A percentile compares a stretch with the other conserved stretches of the same genome.
phyloP scores from a whole-genome alignment of 2,797 vertebrate genomes.

The Tokudaia tokunoshimensis region DNA sequence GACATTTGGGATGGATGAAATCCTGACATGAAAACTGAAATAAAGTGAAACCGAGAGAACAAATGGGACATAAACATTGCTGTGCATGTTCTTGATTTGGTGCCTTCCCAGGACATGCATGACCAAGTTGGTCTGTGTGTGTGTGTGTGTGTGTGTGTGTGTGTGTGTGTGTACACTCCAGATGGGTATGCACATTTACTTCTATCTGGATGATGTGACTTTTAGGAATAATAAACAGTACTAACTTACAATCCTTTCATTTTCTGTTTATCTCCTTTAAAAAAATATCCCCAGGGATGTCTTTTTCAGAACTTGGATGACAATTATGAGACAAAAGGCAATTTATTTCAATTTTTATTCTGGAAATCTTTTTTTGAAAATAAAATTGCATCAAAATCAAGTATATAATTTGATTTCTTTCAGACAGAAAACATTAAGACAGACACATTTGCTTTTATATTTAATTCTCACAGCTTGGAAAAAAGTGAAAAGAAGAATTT shows the following conservation, averaged over 20 bases:
- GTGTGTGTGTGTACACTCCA: neutral
- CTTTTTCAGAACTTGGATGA: constrained; percentile 21
- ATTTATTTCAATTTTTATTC: constrained; percentile 52
- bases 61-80: rapidly evolving
- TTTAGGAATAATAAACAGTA: neutral
- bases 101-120: neutral
- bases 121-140: neutral
- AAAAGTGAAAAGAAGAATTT: neutral
- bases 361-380: neutral
- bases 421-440: neutral
- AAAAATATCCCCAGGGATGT: neutral
- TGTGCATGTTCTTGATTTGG: neutral
- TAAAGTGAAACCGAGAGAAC: neutral
- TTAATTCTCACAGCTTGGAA: constrained; percentile 2
- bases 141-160: neutral
- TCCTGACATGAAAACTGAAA: neutral
- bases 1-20: neutral
- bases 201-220: neutral
- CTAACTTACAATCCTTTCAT: neutral
- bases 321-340: neutral
- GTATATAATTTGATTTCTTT: neutral
- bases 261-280: neutral
- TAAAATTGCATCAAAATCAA: constrained; percentile 30
- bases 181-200: neutral
- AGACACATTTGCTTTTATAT: neutral